A percentile compares a stretch with the other conserved stretches of the same genome.
Evolutionary conservation across 2,797 vertebrate species (phyloP).

Genomic region (Smutsia gigantea): DNA sequence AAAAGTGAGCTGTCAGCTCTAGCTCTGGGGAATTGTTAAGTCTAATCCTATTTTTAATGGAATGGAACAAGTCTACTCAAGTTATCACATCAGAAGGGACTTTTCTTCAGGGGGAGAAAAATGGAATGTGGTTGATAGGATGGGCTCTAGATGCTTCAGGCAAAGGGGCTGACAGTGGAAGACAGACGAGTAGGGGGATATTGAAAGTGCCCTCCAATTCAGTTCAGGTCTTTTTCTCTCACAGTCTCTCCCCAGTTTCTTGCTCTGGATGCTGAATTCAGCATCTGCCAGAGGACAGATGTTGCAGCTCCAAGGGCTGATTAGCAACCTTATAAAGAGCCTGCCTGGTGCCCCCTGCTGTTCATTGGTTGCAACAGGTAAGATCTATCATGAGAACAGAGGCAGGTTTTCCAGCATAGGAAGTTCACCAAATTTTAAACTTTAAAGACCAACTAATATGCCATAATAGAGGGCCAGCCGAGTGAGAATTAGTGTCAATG

Average conservation of each 20-base stretch:
- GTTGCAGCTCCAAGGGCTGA: not conserved
- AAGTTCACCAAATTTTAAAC: not conserved
- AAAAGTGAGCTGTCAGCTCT: not conserved
- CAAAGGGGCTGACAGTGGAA: not conserved
- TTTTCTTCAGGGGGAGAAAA: not conserved
- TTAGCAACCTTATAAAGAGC: not conserved
- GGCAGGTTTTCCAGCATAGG: not conserved
- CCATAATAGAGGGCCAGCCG: not conserved
- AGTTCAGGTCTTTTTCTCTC: not conserved
- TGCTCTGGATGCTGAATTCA: not conserved
- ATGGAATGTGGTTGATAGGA: not conserved
- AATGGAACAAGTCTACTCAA: not conserved
- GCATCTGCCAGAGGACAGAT: not conserved
- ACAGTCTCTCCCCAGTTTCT: not conserved
- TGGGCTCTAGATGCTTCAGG: not conserved
- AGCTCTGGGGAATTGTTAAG: not conserved
- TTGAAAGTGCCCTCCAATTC: not conserved
- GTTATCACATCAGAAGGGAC: not conserved
- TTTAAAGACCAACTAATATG: not conserved
- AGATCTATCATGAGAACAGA: not conserved
- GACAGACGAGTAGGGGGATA: not conserved
- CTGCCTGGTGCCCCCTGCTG: not conserved
- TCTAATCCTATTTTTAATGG: conserved; percentile 13
- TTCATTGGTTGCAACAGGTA: not conserved
- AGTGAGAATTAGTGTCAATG: not conserved